These are phyloP conservation scores for Holcopasites calliopsidis DNA, from an alignment of 1,140 invertebrate species.

Conservation along the genomic window DNA sequence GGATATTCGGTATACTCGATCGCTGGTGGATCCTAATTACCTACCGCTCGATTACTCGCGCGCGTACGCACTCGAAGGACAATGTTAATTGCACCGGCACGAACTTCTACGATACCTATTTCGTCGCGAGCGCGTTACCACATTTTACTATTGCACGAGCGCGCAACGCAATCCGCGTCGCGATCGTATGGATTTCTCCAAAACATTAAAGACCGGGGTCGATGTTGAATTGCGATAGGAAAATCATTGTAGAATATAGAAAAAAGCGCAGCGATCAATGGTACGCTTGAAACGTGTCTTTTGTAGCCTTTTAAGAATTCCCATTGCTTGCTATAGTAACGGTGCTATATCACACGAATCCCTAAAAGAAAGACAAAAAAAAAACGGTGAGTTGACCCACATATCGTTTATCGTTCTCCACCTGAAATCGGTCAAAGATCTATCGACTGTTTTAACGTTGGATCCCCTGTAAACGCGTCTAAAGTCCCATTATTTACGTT, in stretches of 20 bases:
- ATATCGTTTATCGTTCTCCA: conserved; percentile 12
- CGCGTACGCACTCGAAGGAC: neutral
- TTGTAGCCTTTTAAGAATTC: conserved; percentile 23
- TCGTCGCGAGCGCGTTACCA: too few species aligned
- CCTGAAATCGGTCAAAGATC: conserved; percentile 37
- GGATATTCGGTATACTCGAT: conserved; percentile 30
- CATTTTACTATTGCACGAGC: too few species aligned
- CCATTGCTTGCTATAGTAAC: neutral
- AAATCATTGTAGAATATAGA: too few species aligned
- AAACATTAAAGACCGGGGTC: neutral
- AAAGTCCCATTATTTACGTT: conserved; percentile 11
- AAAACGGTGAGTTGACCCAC: conserved; percentile 17
- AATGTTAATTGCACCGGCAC: neutral
- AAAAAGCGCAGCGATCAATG: neutral
- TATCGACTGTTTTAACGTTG: conserved; percentile 12
- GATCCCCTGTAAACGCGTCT: conserved; percentile 35
- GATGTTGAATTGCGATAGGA: neutral
- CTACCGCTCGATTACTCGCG: neutral
- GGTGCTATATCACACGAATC: too few species aligned
- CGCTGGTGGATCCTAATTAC: neutral
- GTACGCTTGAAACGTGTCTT: neutral
- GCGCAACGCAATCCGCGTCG: neutral
- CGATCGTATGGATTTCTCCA: neutral
- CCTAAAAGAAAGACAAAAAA: too few species aligned
- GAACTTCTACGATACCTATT: neutral